Percentiles rank a stretch among this genome's conserved stretches.
Evolutionary conservation across 2,888 invertebrate genomes (phyloP).

Genomic region (Campaea margaritaria): DNA sequence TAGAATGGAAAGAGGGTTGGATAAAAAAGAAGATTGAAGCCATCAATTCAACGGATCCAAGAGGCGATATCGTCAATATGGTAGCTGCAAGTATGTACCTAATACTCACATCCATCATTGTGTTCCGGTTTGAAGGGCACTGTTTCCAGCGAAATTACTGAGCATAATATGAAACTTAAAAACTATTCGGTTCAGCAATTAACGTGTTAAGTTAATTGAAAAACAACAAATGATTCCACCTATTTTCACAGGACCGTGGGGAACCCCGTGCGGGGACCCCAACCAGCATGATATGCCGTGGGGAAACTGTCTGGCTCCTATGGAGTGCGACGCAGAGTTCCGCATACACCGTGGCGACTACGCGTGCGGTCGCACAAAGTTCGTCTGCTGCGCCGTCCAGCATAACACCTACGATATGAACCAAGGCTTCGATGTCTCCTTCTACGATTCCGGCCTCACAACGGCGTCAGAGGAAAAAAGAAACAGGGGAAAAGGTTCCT

Average conservation of each 20-base stretch:
- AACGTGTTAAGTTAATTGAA: no score
- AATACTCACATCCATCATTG: neutral
- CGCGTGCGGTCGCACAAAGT: constrained; percentile 69
- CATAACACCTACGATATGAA: constrained; percentile 71
- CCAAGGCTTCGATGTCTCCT: constrained; percentile 70
- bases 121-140: no score
- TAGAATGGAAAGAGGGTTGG: constrained; percentile 55
- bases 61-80: constrained; percentile 70
- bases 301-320: constrained; percentile 70
- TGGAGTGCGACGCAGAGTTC: constrained; percentile 71
- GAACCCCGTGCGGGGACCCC: constrained; percentile 75
- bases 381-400: constrained; percentile 69
- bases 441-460: constrained; percentile 58
- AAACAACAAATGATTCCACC: neutral
- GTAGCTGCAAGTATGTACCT: constrained; percentile 65
- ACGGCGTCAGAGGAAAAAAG: constrained; percentile 63
- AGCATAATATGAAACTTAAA: no score
- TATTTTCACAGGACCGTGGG: constrained; percentile 71
- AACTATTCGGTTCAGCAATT: no score
- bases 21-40: constrained; percentile 60
- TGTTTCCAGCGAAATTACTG: no score
- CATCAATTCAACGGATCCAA: constrained; percentile 52
- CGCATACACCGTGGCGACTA: constrained; percentile 73
- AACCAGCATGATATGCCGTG: constrained; percentile 75
- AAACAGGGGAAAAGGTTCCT: constrained; percentile 21